These are phyloP conservation scores for Drosophila bipectinata DNA, from an alignment of 1,140 invertebrate genomes.

Conservation along the genomic window DNA sequence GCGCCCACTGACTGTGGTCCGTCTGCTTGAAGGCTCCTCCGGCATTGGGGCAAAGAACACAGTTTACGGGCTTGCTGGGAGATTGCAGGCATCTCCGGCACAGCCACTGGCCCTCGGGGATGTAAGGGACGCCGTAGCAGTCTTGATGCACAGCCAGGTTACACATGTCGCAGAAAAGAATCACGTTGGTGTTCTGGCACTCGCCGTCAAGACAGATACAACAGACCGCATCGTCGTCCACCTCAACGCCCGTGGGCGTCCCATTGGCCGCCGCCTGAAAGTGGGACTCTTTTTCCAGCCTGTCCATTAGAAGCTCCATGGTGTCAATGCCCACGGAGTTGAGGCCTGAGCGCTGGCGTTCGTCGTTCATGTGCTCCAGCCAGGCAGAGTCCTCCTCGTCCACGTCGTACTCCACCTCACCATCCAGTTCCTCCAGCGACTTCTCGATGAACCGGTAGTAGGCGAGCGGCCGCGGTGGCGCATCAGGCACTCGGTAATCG, in stretches of 20 bases:
- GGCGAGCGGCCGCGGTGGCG: conserved; percentile 90
- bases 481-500: conserved; percentile 91
- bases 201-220: conserved; percentile 98
- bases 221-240: conserved; percentile 99
- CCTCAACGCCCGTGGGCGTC: conserved; percentile 89
- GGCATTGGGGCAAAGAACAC: conserved; percentile 98
- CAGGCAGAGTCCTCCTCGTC: conserved; percentile 98
- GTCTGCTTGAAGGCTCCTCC: conserved; percentile 99
- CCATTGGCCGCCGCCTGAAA: conserved; percentile 88
- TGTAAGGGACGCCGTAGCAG: conserved; percentile 99
- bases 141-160: conserved; percentile 99
- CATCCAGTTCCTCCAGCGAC: conserved; percentile 96
- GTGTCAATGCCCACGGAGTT: conserved; percentile 91
- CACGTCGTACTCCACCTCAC: conserved; percentile 98
- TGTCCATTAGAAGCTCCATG: conserved; percentile 97
- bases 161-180: conserved; percentile 99
- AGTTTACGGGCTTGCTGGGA: conserved; percentile 97
- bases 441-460: conserved; percentile 97
- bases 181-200: conserved; percentile 87
- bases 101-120: conserved; percentile 99
- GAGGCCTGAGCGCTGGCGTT: conserved; percentile 88
- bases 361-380: conserved; percentile 94
- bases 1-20: conserved; percentile 97
- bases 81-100: conserved; percentile 97
- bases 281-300: conserved; percentile 98